phyloP scores from a whole-genome alignment of 2,797 vertebrate genomes.

The Cyprinodon diabolis region DNA sequence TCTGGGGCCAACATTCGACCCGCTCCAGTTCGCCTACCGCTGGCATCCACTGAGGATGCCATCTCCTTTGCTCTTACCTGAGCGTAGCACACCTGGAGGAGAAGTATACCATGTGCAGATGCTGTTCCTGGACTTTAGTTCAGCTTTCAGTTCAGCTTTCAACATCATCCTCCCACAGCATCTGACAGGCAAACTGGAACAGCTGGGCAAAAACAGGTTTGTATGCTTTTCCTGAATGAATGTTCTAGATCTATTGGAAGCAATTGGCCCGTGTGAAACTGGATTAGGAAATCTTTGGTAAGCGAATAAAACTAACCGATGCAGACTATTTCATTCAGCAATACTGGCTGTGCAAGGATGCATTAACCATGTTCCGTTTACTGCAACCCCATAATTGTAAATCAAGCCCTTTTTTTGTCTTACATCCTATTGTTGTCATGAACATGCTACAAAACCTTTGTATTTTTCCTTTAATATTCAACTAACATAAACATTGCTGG shows the following conservation, averaged over 20 bases:
- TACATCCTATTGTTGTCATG: conserved; percentile 35
- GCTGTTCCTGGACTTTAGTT: too few species aligned
- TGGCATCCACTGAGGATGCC: too few species aligned
- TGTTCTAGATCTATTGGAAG: background rate
- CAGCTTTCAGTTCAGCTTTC: too few species aligned
- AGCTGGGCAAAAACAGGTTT: background rate
- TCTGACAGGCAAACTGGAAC: too few species aligned
- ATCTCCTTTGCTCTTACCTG: too few species aligned
- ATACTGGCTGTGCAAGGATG: conserved; percentile 7
- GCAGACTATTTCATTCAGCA: background rate
- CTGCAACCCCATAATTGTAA: conserved; percentile 19
- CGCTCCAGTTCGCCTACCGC: too few species aligned
- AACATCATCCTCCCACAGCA: too few species aligned
- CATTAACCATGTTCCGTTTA: conserved; percentile 4
- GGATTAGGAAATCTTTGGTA: background rate
- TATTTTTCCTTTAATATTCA: conserved; percentile 50
- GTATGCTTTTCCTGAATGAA: background rate
- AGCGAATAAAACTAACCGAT: background rate
- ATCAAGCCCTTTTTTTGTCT: conserved; percentile 21
- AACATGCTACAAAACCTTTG: conserved; percentile 2
- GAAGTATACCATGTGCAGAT: too few species aligned
- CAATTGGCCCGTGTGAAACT: background rate
- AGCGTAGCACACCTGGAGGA: too few species aligned
- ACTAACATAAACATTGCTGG: conserved; percentile 34
- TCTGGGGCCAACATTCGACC: too few species aligned